Base-by-base conservation (phyloP, 2,888 invertebrate genomes). In the Pseudoips prasinana region DNA sequence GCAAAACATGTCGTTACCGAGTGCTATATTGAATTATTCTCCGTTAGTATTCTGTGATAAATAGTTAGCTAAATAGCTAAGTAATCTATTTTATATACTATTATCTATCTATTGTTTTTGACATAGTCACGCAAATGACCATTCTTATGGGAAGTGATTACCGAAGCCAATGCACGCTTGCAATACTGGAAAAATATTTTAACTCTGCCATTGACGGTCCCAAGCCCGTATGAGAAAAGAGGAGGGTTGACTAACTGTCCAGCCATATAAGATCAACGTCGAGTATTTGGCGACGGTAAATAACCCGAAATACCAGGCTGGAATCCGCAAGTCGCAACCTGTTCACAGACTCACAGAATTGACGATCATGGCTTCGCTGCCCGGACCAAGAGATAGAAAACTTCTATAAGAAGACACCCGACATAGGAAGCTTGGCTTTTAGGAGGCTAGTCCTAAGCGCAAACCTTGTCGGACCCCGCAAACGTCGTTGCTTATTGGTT, bases 401-500 rank as follows among this genome's bases (percentile, higher is more conserved):
- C 45, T 29, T 50, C 37, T 11, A 6, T 46, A 48, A 50, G 46
- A 33, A 39, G 6, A 17, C 8, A 48, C 40, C 44, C 44, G 8
- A 50, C 44, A 43, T 1, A 10, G 38, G 30, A 41, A 49, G 52
- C 20, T 41, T 42, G 47, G 27, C 47, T 51, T 24, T 25, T 23
- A 28, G 46, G 34, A 33, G 33, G 29, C 20, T 30, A 46, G 46
- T 39, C 10, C 0, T 14, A 3, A 52, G 34, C 40, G 41, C 30
- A 43, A 40, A 45, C 43, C 32, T 45, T 33, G 24, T 9, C 17
- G 50, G 34, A 47, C 36, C 28, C 25, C 27, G 28, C 32, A 33
- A 46, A 44, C 48, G 29, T 25, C 29, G 35, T 44, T 46, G 41
- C 14, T 37, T 18, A 17, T 35, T n/a, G 33, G 43, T 42, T 42